Evolutionary conservation across 2,797 vertebrate genomes (phyloP).

Genomic region (Tragelaphus oryx): DNA sequence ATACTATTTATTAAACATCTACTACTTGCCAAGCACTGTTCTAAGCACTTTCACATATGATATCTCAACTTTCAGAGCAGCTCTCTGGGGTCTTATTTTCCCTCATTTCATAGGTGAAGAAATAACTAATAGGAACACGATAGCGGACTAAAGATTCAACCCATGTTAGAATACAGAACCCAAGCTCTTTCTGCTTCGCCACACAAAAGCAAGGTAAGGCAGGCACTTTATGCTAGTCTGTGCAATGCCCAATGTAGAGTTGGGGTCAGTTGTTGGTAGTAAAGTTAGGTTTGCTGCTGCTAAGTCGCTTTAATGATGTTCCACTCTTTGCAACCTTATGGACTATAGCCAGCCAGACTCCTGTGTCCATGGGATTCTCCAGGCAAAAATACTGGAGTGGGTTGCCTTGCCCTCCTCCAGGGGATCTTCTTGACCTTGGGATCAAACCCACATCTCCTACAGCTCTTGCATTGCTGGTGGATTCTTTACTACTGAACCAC

Average conservation of each 20-base stretch:
- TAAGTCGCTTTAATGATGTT: not conserved
- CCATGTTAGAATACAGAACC: not conserved
- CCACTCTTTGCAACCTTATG: not conserved
- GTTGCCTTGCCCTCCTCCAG: not conserved
- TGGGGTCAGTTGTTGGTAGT: not conserved
- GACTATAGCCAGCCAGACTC: not conserved
- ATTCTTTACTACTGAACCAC: not conserved
- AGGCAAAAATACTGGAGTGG: not conserved
- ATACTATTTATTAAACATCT: conserved; percentile 4
- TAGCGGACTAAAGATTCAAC: not conserved
- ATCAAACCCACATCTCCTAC: not conserved
- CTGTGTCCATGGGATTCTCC: not conserved
- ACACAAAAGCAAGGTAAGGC: not conserved
- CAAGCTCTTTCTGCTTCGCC: not conserved
- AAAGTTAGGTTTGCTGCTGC: not conserved
- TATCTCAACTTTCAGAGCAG: not conserved
- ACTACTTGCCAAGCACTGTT: conserved; percentile 30
- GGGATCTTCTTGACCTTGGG: not conserved
- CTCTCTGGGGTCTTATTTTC: not conserved
- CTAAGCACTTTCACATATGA: not conserved
- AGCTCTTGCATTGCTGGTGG: not conserved
- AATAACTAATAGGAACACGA: not conserved
- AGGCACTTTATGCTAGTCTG: not conserved
- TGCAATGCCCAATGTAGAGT: accelerated
- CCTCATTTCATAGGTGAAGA: not conserved